Base-by-base conservation (phyloP, 2,113 vertebrate species). In the Marcusenius ussheri region DNA sequence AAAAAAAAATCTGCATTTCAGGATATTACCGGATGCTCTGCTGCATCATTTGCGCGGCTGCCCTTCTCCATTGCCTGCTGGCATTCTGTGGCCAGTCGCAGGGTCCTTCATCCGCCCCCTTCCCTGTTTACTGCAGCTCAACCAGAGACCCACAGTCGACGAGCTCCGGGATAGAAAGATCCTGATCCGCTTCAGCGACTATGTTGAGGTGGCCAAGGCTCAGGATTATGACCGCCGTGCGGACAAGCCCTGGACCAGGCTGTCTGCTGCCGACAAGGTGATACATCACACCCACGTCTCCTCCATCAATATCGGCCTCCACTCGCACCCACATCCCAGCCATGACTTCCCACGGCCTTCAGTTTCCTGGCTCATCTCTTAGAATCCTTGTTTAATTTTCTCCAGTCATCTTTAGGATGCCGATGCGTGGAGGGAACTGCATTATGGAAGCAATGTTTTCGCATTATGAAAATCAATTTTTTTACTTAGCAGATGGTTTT, bases 181-280 rank as follows among this genome's bases (percentile, higher is more conserved):
- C 91, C 96, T 99, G 92, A 99, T 99, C 89, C 97, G 98, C 88
- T 99, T 99, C 95, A 99, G 98, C 8, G 98, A 99, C 91, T 99
- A 99, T 0, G 98, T 99, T 93, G 98, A 99, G 94, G 98, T 99
- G 95, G 98, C 98, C 56, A 99, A 98, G 96, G 98, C 98, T 93
- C 98, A 99, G 96, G 98, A 99, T 95, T 99, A 99, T 0, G 98
- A 99, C 96, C 94, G 98, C 89, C 93, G 98, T 88, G 98, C 98
- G 0, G 98, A 99, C 94, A 99, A 99, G 91, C 98, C 98, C 2
- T 99, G 98, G 98, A 99, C 98, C 7, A 93, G 98, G 88, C 96
- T 99, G 91, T 99, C 98, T 31, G 98, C 98, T 83, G 96, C 98
- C 90, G 98, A 99, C 90, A 99, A 99, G 98, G 98, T 70, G 10